These are phyloP conservation scores for Psococerastis gibbosa DNA, from an alignment of 2,888 invertebrate species.

Conservation along the genomic window DNA sequence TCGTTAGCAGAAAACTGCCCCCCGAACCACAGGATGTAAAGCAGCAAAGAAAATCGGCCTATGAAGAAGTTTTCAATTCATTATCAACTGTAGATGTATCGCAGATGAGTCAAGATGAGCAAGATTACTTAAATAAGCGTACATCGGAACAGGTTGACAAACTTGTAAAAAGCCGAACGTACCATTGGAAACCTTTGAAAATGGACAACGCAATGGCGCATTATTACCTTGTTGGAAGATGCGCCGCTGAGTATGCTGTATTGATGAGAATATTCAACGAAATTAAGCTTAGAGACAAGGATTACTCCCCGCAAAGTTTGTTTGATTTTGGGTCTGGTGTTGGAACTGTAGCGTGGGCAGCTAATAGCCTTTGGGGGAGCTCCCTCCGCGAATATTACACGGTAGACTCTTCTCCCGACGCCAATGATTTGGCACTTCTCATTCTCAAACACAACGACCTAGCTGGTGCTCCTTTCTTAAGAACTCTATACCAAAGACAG, in stretches of 20 bases:
- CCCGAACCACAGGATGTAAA: constrained; percentile 36
- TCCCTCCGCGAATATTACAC: constrained; percentile 64
- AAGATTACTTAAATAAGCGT: constrained; percentile 14
- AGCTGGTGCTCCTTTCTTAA: constrained; percentile 35
- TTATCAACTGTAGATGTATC: constrained; percentile 22
- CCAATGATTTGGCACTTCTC: constrained; percentile 62
- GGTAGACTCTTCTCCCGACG: constrained; percentile 60
- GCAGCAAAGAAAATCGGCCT: constrained; percentile 24
- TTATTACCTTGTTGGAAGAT: constrained; percentile 50
- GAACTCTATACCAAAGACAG: constrained; percentile 54
- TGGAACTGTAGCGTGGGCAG: constrained; percentile 75
- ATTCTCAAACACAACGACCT: constrained; percentile 46
- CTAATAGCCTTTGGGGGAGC: constrained; percentile 47
- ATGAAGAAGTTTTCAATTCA: constrained; percentile 24
- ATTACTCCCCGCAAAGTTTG: constrained; percentile 54
- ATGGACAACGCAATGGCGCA: constrained; percentile 45
- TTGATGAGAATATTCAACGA: constrained; percentile 52
- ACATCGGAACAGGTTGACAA: not conserved
- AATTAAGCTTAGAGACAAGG: constrained; percentile 39
- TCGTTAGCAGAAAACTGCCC: constrained; percentile 43
- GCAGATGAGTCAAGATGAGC: constrained; percentile 24
- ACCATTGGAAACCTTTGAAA: constrained; percentile 53
- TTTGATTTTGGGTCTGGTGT: constrained; percentile 88
- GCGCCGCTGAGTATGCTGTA: constrained; percentile 56
- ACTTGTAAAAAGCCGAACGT: constrained; percentile 36